phyloP scores from a whole-genome alignment of 2,113 vertebrate species.

The Plecotus auritus region DNA sequence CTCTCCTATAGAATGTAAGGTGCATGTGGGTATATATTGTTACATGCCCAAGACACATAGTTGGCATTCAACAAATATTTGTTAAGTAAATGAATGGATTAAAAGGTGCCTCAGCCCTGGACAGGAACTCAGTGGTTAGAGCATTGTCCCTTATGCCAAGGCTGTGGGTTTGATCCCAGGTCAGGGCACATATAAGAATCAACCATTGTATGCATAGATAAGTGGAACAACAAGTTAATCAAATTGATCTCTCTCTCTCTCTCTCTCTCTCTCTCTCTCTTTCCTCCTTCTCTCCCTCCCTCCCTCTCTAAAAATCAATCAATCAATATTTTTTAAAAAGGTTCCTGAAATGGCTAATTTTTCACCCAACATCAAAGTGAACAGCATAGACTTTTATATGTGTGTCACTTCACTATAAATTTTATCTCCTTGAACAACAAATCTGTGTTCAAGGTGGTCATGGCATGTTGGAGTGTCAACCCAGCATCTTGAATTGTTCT shows the following conservation, averaged over 20 bases:
- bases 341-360: neutral
- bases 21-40: neutral
- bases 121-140: neutral
- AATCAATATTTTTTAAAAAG: neutral
- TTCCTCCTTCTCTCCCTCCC: too few relatives aligned
- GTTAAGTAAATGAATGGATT: neutral
- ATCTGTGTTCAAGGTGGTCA: neutral
- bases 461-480: neutral
- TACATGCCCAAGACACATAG: neutral
- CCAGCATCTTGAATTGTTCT: neutral
- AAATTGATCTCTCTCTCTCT: too few relatives aligned
- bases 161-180: neutral
- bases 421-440: slow-evolving; percentile 27
- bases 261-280: too few relatives aligned
- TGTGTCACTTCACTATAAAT: neutral
- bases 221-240: neutral
- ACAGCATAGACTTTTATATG: neutral
- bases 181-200: neutral
- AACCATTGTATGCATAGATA: neutral
- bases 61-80: neutral
- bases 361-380: neutral
- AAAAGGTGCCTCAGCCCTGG: neutral
- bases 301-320: neutral
- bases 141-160: neutral
- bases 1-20: neutral